These are phyloP conservation scores for Ridgeia piscesae DNA, from an alignment of 1,140 invertebrate species.

Conservation along the genomic window DNA sequence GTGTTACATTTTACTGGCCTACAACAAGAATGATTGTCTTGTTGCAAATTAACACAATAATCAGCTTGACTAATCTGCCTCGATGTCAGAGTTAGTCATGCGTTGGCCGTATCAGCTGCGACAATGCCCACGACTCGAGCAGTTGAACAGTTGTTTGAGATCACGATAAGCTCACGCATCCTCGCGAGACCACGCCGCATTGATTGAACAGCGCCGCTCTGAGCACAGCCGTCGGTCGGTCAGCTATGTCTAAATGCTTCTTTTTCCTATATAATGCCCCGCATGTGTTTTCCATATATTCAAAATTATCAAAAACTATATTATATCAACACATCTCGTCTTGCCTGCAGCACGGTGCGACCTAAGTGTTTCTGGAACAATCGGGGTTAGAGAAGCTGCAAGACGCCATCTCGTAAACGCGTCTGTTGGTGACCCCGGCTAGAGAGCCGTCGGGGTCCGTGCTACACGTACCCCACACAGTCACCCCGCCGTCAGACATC, in stretches of 20 bases:
- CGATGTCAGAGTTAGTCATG: not conserved
- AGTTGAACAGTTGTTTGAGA: not conserved
- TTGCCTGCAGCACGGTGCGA: not conserved
- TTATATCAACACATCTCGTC: not conserved
- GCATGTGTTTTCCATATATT: not conserved
- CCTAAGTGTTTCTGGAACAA: not conserved
- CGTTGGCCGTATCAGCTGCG: not conserved
- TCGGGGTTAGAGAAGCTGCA: not conserved
- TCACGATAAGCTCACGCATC: not conserved
- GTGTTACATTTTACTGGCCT: not conserved
- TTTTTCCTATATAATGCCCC: not conserved
- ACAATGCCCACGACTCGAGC: not conserved
- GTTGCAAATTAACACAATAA: not conserved
- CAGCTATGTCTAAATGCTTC: not conserved
- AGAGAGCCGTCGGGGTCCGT: not conserved
- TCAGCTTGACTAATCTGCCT: not conserved
- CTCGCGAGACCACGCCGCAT: not conserved
- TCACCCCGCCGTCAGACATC: not conserved
- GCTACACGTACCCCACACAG: slow-evolving; percentile 27
- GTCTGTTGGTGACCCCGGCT: not conserved
- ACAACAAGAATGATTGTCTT: not conserved
- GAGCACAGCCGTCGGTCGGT: not conserved
- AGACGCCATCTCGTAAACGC: not conserved
- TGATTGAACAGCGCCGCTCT: not conserved
- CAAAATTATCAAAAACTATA: not conserved